These are phyloP conservation scores for Rhinogobio ventralis DNA, from an alignment of 2,797 vertebrate species.

Conservation along the genomic window DNA sequence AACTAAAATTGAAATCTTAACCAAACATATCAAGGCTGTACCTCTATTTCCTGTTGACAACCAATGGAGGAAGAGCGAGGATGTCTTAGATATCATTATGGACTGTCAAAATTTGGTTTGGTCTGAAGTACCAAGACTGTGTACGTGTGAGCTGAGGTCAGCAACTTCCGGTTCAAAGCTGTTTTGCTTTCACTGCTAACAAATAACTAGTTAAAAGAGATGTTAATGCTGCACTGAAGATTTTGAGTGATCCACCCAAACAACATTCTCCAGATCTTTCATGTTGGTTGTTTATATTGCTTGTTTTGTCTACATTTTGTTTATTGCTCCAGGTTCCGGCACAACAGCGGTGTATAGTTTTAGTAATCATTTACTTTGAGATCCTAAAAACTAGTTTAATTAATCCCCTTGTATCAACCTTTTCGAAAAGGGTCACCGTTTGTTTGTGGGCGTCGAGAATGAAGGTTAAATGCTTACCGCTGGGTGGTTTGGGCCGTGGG, in stretches of 20 bases:
- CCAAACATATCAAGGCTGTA: neutral
- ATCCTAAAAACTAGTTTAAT: neutral
- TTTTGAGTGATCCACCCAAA: neutral
- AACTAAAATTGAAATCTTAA: neutral
- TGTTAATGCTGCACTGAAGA: neutral
- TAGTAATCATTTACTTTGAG: neutral
- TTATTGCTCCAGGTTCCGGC: neutral
- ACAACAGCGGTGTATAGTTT: neutral
- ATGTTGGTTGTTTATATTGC: neutral
- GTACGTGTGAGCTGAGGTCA: slow-evolving; percentile 19
- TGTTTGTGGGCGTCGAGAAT: neutral
- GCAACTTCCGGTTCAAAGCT: slow-evolving; percentile 16
- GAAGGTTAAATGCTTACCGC: slow-evolving; percentile 82
- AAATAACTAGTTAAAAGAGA: slow-evolving; percentile 3
- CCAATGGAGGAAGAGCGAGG: slow-evolving; percentile 1
- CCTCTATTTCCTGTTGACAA: slow-evolving; percentile 54
- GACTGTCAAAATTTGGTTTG: slow-evolving; percentile 20
- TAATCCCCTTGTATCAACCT: neutral
- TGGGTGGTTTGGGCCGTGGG: slow-evolving; percentile 93
- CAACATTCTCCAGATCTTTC: neutral
- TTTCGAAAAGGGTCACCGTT: neutral
- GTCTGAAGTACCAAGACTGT: neutral
- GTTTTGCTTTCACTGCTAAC: slow-evolving; percentile 11
- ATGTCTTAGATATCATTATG: slow-evolving; percentile 24
- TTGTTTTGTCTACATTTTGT: slow-evolving; percentile 2